A percentile compares a stretch with the other conserved stretches of the same genome.
phyloP scores from a whole-genome alignment of 2,113 vertebrate species.

The Heteronetta atricapilla region DNA sequence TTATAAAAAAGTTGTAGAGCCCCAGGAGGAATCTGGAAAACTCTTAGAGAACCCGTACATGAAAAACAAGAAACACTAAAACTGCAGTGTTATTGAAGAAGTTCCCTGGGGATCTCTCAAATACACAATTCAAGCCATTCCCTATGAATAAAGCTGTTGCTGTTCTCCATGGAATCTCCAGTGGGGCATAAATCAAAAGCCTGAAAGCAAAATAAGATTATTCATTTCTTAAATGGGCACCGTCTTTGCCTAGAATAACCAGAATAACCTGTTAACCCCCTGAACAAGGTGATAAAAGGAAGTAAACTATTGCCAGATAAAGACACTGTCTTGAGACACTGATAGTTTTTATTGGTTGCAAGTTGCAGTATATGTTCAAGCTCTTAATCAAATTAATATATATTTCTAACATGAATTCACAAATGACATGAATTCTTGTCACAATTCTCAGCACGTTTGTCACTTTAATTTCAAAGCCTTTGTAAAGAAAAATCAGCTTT shows the following conservation, averaged over 20 bases:
- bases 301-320: not conserved
- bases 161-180: not conserved
- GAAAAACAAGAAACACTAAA: not conserved
- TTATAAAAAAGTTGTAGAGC: not conserved
- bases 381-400: not conserved
- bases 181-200: constrained; percentile 6
- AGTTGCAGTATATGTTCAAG: not conserved
- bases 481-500: not conserved
- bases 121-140: not conserved
- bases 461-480: not conserved
- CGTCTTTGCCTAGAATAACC: not conserved
- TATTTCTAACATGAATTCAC: not conserved
- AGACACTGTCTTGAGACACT: not conserved
- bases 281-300: not conserved
- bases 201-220: not conserved
- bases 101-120: not conserved
- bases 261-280: not conserved
- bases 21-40: not conserved
- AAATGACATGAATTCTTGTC: too few relatives aligned
- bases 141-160: not conserved
- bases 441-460: not conserved
- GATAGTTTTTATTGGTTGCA: not conserved
- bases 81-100: not conserved
- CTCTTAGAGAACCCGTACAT: not conserved
- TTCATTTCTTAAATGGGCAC: not conserved